Evolutionary conservation across 2,113 vertebrate species (phyloP), one percentile per base, ranked within the genome.

Genomic region (Eudorcas thomsonii): DNA sequence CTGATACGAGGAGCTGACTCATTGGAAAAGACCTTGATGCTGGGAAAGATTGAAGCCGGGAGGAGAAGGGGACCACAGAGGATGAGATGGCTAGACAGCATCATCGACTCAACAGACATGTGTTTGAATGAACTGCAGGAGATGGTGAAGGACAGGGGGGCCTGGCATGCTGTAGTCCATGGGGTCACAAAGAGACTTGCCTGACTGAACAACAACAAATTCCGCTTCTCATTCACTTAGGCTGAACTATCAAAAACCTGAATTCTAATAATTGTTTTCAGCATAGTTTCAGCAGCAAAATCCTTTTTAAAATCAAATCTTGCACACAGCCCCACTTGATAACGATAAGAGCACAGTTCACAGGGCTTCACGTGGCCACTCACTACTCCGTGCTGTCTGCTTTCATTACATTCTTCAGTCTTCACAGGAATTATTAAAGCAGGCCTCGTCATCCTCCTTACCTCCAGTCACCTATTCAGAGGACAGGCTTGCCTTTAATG

Each of bases 291-390:
- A 48, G 28, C 21, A 64, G 77, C 19, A 43, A 30, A 80, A 55
- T 23, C 14, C 8, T 74, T 87, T 91, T n/a, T 0, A 21, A 30
- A 83, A 28, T 50, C 77, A 50, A 50, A 19, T 21, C 25, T 60
- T 28, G 10, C 39, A n/a, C 33, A 62, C 30, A 48, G 13, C 25
- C 13, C 54, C 30, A 15, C 4, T 55, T 28, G 48, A 50, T 17
- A 21, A 13, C 30, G 39, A 62, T 23, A 36, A 59, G 9, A 33
- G 23, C 19, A 62, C 62, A 60, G 4, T 33, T 13, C 55, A 11
- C 4, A 1, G 7, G 60, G 13, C 43, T 21, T 83, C 48, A 4
- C 30, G 2, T 0, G 15, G 4, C 54, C 26, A 7, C 25, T 6
- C 4, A 0, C 55, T 62, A 36, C 15, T 88, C 62, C 39, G 36